Evolutionary conservation across 2,888 invertebrate genomes (phyloP).

Genomic region (Pseudoips prasinana): DNA sequence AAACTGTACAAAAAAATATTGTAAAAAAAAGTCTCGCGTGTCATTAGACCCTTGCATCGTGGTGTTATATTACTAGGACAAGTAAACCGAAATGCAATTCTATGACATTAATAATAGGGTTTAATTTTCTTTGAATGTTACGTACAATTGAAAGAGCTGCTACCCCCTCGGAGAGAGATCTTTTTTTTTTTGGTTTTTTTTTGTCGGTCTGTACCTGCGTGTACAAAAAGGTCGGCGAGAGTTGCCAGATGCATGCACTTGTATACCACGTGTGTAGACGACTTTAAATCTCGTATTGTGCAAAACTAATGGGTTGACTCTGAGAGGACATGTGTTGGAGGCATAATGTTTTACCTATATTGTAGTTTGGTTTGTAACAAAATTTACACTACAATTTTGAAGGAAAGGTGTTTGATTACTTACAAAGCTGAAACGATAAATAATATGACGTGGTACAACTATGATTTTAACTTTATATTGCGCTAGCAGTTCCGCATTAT

Average conservation of each 20-base stretch:
- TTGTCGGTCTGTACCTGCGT: slow-evolving; percentile 62
- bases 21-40: slow-evolving; percentile 58
- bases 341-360: no score
- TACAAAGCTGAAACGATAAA: no score
- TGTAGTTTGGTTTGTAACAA: no score
- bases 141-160: slow-evolving; percentile 29
- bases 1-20: slow-evolving; percentile 45
- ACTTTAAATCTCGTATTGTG: slow-evolving; percentile 33
- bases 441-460: no score
- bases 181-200: slow-evolving; percentile 51
- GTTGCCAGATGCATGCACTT: slow-evolving; percentile 50
- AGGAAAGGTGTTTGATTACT: no score
- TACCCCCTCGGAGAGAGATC: slow-evolving; percentile 55
- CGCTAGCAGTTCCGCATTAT: no score
- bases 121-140: slow-evolving; percentile 9
- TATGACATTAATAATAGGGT: slow-evolving; percentile 10
- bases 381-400: no score
- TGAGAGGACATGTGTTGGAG: background rate
- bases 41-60: slow-evolving; percentile 69
- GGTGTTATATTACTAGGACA: slow-evolving; percentile 14
- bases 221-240: slow-evolving; percentile 50
- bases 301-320: slow-evolving; percentile 34
- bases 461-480: no score
- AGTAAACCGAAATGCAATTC: slow-evolving; percentile 2
- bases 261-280: slow-evolving; percentile 39